Base-by-base conservation (phyloP, 2,797 vertebrate species). In the Okamejei kenojei region DNA sequence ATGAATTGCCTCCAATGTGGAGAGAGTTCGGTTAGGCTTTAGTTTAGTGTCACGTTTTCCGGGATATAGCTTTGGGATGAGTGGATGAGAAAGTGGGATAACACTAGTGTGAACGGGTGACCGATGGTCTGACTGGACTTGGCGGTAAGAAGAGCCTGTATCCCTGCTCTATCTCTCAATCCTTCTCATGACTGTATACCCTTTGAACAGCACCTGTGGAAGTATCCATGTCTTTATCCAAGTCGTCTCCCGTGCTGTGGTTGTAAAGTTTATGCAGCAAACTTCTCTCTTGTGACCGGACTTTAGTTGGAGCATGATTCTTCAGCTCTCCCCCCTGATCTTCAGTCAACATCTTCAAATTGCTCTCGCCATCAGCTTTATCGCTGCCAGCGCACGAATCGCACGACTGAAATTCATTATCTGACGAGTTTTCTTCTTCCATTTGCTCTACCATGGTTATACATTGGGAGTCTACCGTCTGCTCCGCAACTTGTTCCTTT, bases 201-300 rank as follows among this genome's bases (percentile, higher is more conserved):
- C 97, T 97, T 93, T 98, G 96, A 0, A 94, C 95, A 86, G 95
- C 94, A 93, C 98, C 98, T 77, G 95, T 95, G 77, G 96, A 92
- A 93, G 95, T 95, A 94, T 98, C 98, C 19, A 96, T 95, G 7
- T 98, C 98, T 96, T 99, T 99, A 96, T 99, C 98, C 93, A 98
- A 94, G 93, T 98, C 97, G 8, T 96, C 97, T 94, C 97, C 94
- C 81, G 96, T 97, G 95, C 95, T 96, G 90, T 96, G 94, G 94
- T 96, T 96, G 94, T 97, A 98, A 93, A 97, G 95, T 94, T 98
- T 97, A 94, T 97, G 98, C 93, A 96, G 97, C 93, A 97, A 94
- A 93, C 96, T 96, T 96, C 98, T 99, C 95, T 98, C 98, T 94
- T 97, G 99, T 95, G 98, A 97, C 97, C 98, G 98, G 82, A 98